phyloP scores from a whole-genome alignment of 2,888 invertebrate species.

The Chorisops tibialis region DNA sequence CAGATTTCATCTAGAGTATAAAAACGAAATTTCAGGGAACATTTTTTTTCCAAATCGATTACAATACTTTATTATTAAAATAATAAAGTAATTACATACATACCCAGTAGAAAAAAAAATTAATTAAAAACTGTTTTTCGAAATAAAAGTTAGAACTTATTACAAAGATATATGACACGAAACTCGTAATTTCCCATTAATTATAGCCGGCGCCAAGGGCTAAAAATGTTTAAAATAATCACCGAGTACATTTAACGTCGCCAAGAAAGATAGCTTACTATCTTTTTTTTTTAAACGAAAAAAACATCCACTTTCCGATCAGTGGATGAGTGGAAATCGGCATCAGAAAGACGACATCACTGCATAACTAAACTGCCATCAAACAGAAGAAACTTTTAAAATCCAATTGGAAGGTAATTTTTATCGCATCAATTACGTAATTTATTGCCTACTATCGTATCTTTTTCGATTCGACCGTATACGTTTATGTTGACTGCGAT shows the following conservation, averaged over 20 bases:
- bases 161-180: slow-evolving; percentile 19
- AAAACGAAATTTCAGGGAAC: too few relatives aligned
- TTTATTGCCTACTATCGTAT: slow-evolving; percentile 15
- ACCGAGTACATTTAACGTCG: not conserved
- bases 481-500: slow-evolving; percentile 7
- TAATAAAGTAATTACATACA: too few relatives aligned
- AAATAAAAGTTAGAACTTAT: slow-evolving; percentile 4
- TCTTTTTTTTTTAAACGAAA: too few relatives aligned
- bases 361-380: not conserved
- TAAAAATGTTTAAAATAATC: not conserved
- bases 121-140: too few relatives aligned
- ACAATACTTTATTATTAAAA: too few relatives aligned
- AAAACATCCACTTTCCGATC: not conserved
- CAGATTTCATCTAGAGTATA: too few relatives aligned
- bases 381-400: not conserved
- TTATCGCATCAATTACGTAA: slow-evolving; percentile 29
- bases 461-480: slow-evolving; percentile 5
- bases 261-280: too few relatives aligned
- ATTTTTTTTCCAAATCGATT: too few relatives aligned
- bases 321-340: not conserved
- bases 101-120: too few relatives aligned
- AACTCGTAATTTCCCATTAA: slow-evolving; percentile 25
- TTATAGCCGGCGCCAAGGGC: slow-evolving; percentile 25
- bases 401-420: slow-evolving; percentile 15
- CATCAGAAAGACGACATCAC: not conserved